phyloP scores from a whole-genome alignment of 2,888 invertebrate genomes.

The Rhopalosiphum nymphaeae region DNA sequence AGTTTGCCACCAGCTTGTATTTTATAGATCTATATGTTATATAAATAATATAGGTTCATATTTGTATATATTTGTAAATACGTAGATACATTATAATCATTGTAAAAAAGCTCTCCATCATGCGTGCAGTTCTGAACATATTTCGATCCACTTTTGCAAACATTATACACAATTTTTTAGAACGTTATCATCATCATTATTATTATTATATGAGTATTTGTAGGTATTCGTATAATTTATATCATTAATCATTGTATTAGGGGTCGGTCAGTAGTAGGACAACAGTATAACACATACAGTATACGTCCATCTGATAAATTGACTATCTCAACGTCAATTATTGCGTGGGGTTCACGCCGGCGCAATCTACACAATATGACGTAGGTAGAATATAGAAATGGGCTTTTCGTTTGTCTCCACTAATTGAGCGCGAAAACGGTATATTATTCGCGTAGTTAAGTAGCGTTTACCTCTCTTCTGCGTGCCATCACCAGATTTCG shows the following conservation, averaged over 20 bases:
- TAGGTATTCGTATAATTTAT: background rate
- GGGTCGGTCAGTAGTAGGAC: background rate
- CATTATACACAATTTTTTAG: background rate
- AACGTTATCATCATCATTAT: background rate
- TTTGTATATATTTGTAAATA: background rate
- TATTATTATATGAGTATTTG: background rate
- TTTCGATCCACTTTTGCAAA: background rate
- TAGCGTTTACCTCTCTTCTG: background rate
- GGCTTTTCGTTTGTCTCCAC: slow-evolving; percentile 2
- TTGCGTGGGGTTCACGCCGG: background rate
- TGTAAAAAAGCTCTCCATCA: background rate
- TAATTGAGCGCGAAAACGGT: slow-evolving; percentile 27
- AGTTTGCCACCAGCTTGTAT: background rate
- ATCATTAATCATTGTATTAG: background rate
- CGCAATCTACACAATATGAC: background rate
- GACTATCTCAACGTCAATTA: background rate
- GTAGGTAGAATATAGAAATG: background rate
- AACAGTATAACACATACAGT: background rate
- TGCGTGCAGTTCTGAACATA: background rate
- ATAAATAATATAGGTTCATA: background rate
- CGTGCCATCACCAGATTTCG: slow-evolving; percentile 4
- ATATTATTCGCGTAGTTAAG: background rate
- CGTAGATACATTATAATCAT: background rate
- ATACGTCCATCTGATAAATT: background rate
- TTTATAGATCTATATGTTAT: background rate